phyloP scores from a whole-genome alignment of 1,140 invertebrate species.

The Drosophila sp. region DNA sequence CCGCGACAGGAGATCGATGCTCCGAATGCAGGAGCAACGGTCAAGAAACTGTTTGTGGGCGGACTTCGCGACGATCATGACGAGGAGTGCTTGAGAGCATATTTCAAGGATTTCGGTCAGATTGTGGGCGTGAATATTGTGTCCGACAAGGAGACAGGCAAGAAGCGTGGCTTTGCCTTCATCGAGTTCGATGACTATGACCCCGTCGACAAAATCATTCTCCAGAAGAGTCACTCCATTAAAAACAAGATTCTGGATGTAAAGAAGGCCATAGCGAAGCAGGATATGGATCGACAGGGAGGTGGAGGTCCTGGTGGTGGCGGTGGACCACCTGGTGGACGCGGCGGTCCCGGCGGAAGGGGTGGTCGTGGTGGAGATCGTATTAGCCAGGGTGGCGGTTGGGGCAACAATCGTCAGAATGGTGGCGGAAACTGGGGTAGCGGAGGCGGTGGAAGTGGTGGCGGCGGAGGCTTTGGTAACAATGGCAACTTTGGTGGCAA shows the following conservation, averaged over 20 bases:
- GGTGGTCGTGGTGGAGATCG: constrained; percentile 66
- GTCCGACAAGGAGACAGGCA: constrained; percentile 94
- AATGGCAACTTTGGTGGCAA: constrained; percentile 66
- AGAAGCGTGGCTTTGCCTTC: constrained; percentile 97
- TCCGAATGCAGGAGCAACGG: constrained; percentile 95
- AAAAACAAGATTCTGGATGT: constrained; percentile 91
- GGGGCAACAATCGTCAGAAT: constrained; percentile 75
- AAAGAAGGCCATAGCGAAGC: constrained; percentile 90
- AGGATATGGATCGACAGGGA: constrained; percentile 86
- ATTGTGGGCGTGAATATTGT: constrained; percentile 95
- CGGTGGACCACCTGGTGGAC: constrained; percentile 31
- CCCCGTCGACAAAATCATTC: constrained; percentile 96
- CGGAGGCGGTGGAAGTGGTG: constrained; percentile 83
- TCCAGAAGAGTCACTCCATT: constrained; percentile 89
- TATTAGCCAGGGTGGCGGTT: constrained; percentile 67
- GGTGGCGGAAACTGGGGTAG: constrained; percentile 83
- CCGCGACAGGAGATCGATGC: constrained; percentile 96
- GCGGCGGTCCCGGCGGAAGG: constrained; percentile 42
- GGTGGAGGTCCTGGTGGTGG: constrained; percentile 59
- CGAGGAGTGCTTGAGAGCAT: constrained; percentile 93
- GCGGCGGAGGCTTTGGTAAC: constrained; percentile 72
- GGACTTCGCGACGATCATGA: constrained; percentile 96
- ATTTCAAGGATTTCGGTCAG: constrained; percentile 93
- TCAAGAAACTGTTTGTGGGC: constrained; percentile 97
- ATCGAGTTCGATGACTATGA: constrained; percentile 98